Percentiles rank a stretch among this genome's conserved stretches.
These are phyloP conservation scores for Drosophila pseudotakahashii DNA, from an alignment of 2,888 invertebrate genomes.

Conservation along the genomic window DNA sequence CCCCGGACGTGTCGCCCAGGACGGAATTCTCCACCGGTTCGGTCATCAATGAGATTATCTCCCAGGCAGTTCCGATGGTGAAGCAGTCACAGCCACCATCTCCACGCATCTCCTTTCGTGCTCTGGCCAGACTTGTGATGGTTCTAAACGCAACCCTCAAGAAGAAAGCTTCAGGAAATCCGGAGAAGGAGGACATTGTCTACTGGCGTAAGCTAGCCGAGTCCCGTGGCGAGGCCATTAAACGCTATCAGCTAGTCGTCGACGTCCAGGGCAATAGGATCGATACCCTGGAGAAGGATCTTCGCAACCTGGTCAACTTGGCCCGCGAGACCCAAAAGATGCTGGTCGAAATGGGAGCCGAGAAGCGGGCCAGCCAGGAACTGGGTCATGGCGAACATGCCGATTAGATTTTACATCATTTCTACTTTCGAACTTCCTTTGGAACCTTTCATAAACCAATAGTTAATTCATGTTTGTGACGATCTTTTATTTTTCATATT, in stretches of 20 bases:
- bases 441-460: neutral
- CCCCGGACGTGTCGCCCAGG: neutral
- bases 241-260: conserved; percentile 6
- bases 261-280: conserved; percentile 15
- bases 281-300: conserved; percentile 11
- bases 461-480: neutral
- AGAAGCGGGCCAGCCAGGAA: conserved; percentile 12
- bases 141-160: neutral
- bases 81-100: neutral
- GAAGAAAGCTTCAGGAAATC: neutral
- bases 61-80: neutral
- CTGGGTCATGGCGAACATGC: conserved; percentile 10
- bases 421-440: neutral
- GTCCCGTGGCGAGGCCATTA: neutral
- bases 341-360: conserved; percentile 21
- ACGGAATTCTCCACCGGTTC: neutral
- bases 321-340: conserved; percentile 30
- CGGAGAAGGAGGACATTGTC: neutral
- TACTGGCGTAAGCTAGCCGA: conserved; percentile 31
- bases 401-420: neutral
- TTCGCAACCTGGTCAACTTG: conserved; percentile 17
- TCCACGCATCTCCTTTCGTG: conserved; percentile 19
- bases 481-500: neutral
- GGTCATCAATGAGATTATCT: conserved; percentile 15
- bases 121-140: conserved; percentile 5